phyloP scores from a whole-genome alignment of 1,140 invertebrate genomes.

The Lasaia peninsularis region DNA sequence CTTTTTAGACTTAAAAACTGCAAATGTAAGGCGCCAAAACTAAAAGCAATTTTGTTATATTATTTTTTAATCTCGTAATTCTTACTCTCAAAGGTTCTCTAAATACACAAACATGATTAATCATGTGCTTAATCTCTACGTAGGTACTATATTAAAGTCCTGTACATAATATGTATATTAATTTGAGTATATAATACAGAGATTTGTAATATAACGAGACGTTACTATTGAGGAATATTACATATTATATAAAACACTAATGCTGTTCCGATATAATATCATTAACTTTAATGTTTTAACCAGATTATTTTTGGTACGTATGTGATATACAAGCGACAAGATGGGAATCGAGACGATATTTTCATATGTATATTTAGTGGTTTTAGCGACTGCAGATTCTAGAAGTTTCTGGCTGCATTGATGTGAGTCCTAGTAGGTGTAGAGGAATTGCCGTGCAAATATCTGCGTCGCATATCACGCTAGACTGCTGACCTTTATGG shows the following conservation, averaged over 20 bases:
- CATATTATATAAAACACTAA: slow-evolving; percentile 23
- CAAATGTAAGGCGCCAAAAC: too few relatives aligned
- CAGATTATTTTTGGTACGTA: slow-evolving; percentile 59
- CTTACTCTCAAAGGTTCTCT: too few relatives aligned
- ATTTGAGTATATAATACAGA: neutral
- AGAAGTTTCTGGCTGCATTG: slow-evolving; percentile 17
- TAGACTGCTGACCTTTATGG: neutral
- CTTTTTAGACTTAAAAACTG: too few relatives aligned
- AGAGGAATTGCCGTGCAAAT: slow-evolving; percentile 18
- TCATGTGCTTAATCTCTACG: slow-evolving; percentile 15
- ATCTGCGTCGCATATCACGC: slow-evolving; percentile 46
- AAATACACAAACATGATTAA: too few relatives aligned
- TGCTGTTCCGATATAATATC: slow-evolving; percentile 40
- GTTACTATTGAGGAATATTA: slow-evolving; percentile 26
- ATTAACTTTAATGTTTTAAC: slow-evolving; percentile 46
- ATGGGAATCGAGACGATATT: slow-evolving; percentile 53
- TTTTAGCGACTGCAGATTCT: slow-evolving; percentile 33
- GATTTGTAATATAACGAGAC: slow-evolving; percentile 4
- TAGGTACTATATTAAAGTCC: slow-evolving; percentile 18
- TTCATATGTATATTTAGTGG: slow-evolving; percentile 55
- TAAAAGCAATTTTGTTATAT: too few relatives aligned
- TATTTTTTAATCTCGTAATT: too few relatives aligned
- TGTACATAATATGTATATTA: slow-evolving; percentile 13
- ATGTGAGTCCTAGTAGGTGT: slow-evolving; percentile 3
- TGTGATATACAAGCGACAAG: slow-evolving; percentile 30